Conservation (phyloP, 2,113 vertebrate genomes). For the Daphoenositta chrysoptera region DNA sequence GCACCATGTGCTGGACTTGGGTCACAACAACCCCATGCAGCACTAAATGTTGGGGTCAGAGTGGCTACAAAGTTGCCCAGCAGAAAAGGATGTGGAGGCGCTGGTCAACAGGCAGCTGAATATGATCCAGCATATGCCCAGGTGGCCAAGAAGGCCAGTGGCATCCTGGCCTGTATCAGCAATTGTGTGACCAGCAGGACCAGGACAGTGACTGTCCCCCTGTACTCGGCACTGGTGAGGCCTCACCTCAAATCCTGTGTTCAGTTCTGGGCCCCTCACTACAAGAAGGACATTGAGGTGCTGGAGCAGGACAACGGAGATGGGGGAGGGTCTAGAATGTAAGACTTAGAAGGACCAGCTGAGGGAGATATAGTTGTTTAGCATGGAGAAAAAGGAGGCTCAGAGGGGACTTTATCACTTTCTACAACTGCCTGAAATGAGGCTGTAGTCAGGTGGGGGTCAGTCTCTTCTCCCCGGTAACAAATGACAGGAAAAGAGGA, state of each 20-base stretch:
- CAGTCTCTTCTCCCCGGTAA: background rate
- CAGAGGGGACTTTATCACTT: background rate
- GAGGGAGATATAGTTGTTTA: background rate
- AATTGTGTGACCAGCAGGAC: background rate
- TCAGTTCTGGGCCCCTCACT: background rate
- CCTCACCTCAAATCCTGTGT: background rate
- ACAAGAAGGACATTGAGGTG: background rate
- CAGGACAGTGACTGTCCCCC: accelerated
- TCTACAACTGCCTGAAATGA: background rate
- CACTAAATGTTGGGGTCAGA: accelerated
- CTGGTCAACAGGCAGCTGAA: background rate
- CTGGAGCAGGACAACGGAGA: background rate
- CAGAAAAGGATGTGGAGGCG: background rate
- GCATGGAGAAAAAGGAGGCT: background rate
- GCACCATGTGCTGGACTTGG: accelerated
- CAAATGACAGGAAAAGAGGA: background rate
- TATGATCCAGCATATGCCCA: background rate
- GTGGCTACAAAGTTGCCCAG: background rate
- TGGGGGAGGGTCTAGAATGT: background rate
- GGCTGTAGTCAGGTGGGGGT: background rate
- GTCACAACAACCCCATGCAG: background rate
- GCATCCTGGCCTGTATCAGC: background rate
- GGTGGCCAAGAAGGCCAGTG: background rate
- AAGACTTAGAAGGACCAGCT: background rate
- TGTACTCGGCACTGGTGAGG: background rate